A percentile compares a stretch with the other conserved stretches of the same genome.
phyloP scores from a whole-genome alignment of 1,140 invertebrate species.

The Trichogramma pretiosum region DNA sequence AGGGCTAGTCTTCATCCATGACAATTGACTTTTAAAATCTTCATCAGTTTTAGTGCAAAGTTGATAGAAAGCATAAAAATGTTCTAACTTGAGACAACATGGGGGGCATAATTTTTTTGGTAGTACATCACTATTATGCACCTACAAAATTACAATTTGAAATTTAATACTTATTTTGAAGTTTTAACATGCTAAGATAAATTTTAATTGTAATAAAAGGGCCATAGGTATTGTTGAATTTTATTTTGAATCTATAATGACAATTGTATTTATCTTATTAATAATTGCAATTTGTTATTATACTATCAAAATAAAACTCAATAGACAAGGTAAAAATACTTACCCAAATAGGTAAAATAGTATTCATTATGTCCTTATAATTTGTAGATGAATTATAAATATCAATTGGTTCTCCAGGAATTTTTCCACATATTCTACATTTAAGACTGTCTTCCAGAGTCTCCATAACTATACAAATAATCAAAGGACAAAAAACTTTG shows the following conservation, averaged over 20 bases:
- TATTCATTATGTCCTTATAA: slow-evolving; percentile 36
- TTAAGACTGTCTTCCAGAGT: slow-evolving; percentile 36
- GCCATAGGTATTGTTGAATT: neutral
- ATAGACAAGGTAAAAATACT: slow-evolving; percentile 16
- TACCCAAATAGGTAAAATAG: slow-evolving; percentile 38
- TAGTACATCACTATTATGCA: slow-evolving; percentile 41
- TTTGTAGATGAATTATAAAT: slow-evolving; percentile 36
- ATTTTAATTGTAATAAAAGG: neutral
- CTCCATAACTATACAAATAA: slow-evolving; percentile 28
- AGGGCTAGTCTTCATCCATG: slow-evolving; percentile 35
- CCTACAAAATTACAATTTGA: slow-evolving; percentile 24
- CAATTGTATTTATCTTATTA: neutral
- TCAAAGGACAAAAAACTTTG: neutral
- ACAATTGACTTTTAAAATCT: slow-evolving; percentile 35
- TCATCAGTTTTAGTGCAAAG: slow-evolving; percentile 35
- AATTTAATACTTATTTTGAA: neutral
- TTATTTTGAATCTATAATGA: neutral
- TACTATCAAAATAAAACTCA: neutral
- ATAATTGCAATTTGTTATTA: neutral
- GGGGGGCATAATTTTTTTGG: slow-evolving; percentile 41
- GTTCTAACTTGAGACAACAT: slow-evolving; percentile 39
- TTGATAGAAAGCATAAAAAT: slow-evolving; percentile 39
- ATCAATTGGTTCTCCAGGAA: slow-evolving; percentile 32
- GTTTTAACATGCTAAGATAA: neutral
- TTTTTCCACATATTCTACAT: slow-evolving; percentile 38